Conservation (phyloP, 1,140 invertebrate genomes). For the Penaeus indicus region DNA sequence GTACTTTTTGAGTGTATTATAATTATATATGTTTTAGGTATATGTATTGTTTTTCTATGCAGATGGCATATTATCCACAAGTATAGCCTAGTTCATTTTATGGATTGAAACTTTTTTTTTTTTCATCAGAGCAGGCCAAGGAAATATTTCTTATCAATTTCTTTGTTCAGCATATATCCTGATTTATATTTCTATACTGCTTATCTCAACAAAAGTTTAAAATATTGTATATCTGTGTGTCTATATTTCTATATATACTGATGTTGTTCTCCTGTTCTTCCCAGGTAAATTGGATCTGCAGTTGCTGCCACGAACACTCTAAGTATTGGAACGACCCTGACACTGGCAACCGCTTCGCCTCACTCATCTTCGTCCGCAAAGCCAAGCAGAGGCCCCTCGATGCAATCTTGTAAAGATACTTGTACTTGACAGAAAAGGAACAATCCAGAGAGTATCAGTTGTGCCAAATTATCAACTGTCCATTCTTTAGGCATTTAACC, state of each 20-base stretch:
- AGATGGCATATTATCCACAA: too few relatives aligned
- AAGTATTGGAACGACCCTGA: slow-evolving; percentile 65
- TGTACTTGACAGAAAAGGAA: not conserved
- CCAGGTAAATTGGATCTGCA: slow-evolving; percentile 65
- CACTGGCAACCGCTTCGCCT: slow-evolving; percentile 65
- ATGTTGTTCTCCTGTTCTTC: not conserved
- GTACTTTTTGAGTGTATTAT: too few relatives aligned
- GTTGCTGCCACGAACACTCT: slow-evolving; percentile 65
- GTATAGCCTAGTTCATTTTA: too few relatives aligned
- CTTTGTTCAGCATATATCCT: not conserved
- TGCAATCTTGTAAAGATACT: slow-evolving; percentile 36
- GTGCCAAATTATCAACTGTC: too few relatives aligned
- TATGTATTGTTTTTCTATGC: too few relatives aligned
- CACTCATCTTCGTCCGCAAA: slow-evolving; percentile 64
- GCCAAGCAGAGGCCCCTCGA: slow-evolving; percentile 63
- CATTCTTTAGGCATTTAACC: too few relatives aligned
- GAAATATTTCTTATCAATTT: too few relatives aligned
- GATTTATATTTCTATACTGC: not conserved
- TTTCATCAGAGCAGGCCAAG: too few relatives aligned
- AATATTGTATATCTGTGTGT: not conserved
- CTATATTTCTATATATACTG: not conserved
- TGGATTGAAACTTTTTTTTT: too few relatives aligned
- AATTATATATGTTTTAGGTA: too few relatives aligned
- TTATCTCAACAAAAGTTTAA: not conserved
- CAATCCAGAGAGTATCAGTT: too few relatives aligned